Conservation (phyloP, 2,888 invertebrate species). For the Gymnosoma rotundatum region DNA sequence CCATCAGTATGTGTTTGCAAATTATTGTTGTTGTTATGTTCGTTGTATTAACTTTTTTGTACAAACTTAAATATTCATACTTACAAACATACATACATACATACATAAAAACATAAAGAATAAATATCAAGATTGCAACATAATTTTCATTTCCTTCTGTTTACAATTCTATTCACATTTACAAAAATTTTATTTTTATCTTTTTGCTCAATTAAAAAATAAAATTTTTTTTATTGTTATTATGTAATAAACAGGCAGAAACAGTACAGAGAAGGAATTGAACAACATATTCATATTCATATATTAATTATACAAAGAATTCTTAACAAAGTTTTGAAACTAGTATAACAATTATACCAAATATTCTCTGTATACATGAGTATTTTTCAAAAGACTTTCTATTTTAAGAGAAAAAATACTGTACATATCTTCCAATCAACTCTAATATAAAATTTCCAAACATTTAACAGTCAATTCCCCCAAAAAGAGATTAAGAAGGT, state of each 20-base stretch:
- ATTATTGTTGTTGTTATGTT: background rate
- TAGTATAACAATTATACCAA: no score
- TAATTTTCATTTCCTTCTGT: background rate
- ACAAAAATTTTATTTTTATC: no score
- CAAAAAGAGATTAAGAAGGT: no score
- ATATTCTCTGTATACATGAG: no score
- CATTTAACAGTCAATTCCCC: no score
- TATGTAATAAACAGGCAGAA: slow-evolving; percentile 18
- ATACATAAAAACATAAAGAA: background rate
- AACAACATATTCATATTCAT: no score
- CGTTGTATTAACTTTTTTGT: background rate
- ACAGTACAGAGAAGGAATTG: slow-evolving; percentile 1
- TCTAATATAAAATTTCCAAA: no score
- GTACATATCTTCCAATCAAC: no score
- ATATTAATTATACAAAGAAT: background rate
- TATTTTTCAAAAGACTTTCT: no score
- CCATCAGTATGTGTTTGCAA: background rate
- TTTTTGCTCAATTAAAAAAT: background rate
- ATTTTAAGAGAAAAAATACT: no score
- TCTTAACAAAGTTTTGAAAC: no score
- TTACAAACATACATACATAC: background rate
- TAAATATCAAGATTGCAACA: background rate
- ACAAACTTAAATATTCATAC: background rate
- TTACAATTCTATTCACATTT: background rate
- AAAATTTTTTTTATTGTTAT: background rate